Conservation (phyloP, 1,140 invertebrate species). For the Procambarus clarkii region DNA sequence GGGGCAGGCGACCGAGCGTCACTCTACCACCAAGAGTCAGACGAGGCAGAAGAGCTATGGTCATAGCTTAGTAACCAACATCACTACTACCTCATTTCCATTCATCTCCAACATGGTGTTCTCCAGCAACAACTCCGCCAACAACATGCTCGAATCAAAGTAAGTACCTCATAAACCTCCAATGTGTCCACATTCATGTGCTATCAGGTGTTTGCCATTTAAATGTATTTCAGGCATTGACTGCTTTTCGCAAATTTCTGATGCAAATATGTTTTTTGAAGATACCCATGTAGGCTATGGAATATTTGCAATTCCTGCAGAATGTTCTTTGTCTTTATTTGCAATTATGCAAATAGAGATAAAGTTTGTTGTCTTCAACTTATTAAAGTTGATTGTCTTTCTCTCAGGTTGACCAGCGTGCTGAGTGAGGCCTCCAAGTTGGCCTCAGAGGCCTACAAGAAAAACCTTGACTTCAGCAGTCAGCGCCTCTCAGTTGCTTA, state of each 20-base stretch:
- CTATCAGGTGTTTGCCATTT: no score
- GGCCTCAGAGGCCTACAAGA: slow-evolving; percentile 45
- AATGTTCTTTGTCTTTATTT: no score
- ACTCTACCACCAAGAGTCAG: neutral
- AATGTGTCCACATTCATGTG: no score
- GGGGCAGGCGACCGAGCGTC: neutral
- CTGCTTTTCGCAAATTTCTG: no score
- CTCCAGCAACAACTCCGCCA: neutral
- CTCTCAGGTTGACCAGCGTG: slow-evolving; percentile 33
- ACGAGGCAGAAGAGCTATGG: neutral
- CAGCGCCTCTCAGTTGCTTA: slow-evolving; percentile 26
- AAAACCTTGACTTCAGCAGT: slow-evolving; percentile 25
- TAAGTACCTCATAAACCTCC: neutral
- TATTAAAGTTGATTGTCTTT: neutral
- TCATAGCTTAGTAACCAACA: neutral
- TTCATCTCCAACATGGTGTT: neutral
- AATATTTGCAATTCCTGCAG: no score
- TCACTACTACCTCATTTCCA: neutral
- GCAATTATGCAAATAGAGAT: no score
- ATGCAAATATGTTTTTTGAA: no score
- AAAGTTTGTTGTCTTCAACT: no score
- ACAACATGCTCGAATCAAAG: neutral
- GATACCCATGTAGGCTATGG: no score
- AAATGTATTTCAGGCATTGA: no score
- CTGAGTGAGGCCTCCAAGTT: slow-evolving; percentile 21